phyloP scores from a whole-genome alignment of 2,113 vertebrate species.

The Pongo pygmaeus region DNA sequence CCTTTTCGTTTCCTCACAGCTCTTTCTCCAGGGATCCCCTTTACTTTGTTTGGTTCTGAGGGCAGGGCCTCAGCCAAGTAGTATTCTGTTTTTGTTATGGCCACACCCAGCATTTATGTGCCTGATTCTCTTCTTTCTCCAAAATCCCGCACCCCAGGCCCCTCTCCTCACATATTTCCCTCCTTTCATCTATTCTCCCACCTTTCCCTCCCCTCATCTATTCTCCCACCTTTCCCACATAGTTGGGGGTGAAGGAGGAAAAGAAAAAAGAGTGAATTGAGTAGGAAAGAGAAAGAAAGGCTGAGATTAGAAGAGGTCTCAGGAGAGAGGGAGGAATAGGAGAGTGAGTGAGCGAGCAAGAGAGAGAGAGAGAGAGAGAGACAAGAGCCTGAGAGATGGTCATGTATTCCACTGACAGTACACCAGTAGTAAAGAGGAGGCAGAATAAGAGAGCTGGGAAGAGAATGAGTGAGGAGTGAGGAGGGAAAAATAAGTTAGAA shows the following conservation, averaged over 20 bases:
- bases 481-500: background rate
- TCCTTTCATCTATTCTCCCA: background rate
- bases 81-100: background rate
- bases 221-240: background rate
- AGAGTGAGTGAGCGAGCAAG: accelerated
- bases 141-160: too few species aligned
- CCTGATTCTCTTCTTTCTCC: background rate
- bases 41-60: background rate
- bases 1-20: background rate
- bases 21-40: background rate
- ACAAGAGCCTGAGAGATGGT: background rate
- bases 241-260: background rate
- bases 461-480: background rate
- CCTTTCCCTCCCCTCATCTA: background rate
- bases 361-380: background rate
- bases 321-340: background rate
- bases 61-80: background rate
- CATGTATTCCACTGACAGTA: background rate
- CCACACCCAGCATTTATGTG: background rate
- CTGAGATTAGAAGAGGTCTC: background rate
- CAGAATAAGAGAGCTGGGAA: background rate
- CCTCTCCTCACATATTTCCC: background rate
- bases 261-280: background rate
- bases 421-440: background rate
- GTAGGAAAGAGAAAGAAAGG: background rate